phyloP scores from a whole-genome alignment of 2,797 vertebrate genomes.

The Mormyrops boulengeri region DNA sequence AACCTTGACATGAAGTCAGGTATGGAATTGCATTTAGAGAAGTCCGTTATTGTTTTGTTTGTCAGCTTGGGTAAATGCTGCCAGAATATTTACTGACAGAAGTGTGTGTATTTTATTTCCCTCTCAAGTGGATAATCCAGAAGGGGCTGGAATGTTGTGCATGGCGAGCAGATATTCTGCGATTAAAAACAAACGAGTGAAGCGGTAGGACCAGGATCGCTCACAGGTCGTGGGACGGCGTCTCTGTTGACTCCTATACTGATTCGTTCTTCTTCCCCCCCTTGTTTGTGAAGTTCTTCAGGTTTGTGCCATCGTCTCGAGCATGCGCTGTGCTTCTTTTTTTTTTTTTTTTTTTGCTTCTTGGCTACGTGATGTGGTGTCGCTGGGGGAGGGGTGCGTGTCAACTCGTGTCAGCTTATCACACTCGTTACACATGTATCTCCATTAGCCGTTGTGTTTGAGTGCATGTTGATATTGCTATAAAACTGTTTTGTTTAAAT shows the following conservation, averaged over 20 bases:
- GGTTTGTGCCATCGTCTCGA: background rate
- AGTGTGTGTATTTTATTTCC: background rate
- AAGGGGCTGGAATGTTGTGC: background rate
- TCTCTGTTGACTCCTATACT: background rate
- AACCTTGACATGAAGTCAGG: background rate
- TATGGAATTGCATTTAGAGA: background rate
- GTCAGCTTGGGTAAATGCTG: background rate
- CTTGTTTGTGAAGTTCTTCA: background rate
- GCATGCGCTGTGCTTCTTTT: background rate
- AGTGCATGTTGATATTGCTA: background rate
- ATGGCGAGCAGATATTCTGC: background rate
- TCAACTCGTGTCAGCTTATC: background rate
- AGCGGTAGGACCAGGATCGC: background rate
- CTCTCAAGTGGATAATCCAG: background rate
- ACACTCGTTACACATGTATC: background rate
- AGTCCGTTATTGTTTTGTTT: background rate
- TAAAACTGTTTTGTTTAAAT: constrained; percentile 1
- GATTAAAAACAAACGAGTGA: background rate
- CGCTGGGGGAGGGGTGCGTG: background rate
- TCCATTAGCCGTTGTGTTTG: background rate
- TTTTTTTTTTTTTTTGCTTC: background rate
- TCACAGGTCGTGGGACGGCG: background rate
- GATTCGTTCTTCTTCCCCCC: background rate
- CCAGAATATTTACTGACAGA: background rate
- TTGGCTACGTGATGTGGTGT: background rate